Conservation (phyloP, 2,113 vertebrate genomes). For the Sclerurus mexicanus region DNA sequence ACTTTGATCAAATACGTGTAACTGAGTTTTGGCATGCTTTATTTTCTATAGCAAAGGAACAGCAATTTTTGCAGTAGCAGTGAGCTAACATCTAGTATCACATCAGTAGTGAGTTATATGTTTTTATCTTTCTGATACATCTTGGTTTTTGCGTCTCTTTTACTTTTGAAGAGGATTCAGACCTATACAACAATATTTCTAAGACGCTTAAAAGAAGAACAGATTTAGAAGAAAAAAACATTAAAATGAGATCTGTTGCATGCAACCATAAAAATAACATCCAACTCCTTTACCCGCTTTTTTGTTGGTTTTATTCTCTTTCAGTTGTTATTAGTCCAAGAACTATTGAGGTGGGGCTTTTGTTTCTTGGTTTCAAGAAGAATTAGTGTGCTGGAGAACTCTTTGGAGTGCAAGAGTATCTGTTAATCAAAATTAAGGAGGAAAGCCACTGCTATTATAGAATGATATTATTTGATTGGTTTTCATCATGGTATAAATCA, state of each 20-base stretch:
- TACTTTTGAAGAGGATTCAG: background rate
- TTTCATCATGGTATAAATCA: background rate
- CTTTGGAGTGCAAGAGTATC: background rate
- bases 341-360: background rate
- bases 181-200: background rate
- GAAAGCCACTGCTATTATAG: background rate
- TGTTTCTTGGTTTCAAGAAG: background rate
- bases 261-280: background rate
- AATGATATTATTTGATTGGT: background rate
- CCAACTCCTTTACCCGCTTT: background rate
- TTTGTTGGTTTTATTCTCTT: background rate
- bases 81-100: background rate
- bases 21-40: background rate
- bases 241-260: background rate
- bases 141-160: background rate
- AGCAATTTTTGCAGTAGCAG: background rate
- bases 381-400: background rate
- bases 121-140: background rate
- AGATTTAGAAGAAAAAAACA: background rate
- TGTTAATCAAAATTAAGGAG: background rate
- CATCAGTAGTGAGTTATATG: fast-evolving
- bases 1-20: background rate
- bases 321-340: background rate
- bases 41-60: background rate
- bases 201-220: background rate